These are phyloP conservation scores for Contarinia nasturtii DNA, from an alignment of 1,140 invertebrate genomes.

Conservation along the genomic window DNA sequence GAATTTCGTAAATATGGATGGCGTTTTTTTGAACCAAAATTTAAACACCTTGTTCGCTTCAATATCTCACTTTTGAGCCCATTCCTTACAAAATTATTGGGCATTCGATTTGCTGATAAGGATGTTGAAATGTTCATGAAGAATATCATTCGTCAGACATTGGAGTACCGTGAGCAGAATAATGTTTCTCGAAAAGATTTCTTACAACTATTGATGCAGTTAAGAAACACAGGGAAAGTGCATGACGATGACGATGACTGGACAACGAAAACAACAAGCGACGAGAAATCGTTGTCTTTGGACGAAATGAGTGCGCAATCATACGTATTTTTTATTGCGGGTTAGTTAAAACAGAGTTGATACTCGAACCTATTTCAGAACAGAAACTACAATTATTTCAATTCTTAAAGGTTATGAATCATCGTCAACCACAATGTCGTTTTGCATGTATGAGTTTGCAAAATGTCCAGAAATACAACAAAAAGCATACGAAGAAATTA, in stretches of 20 bases:
- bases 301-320: slow-evolving; percentile 2
- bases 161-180: slow-evolving; percentile 24
- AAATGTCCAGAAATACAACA: slow-evolving; percentile 34
- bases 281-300: not conserved
- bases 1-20: slow-evolving; percentile 7
- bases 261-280: not conserved
- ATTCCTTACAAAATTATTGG: slow-evolving; percentile 9
- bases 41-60: not conserved
- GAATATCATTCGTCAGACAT: slow-evolving; percentile 26
- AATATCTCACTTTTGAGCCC: not conserved
- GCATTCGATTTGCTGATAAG: slow-evolving; percentile 20
- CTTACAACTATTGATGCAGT: slow-evolving; percentile 27
- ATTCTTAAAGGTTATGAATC: slow-evolving; percentile 25
- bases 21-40: not conserved
- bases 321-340: slow-evolving; percentile 1
- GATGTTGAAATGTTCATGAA: slow-evolving; percentile 27
- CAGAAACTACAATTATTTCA: too few relatives aligned
- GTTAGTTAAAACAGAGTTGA: too few relatives aligned
- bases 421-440: slow-evolving; percentile 27
- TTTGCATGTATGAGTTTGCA: slow-evolving; percentile 30
- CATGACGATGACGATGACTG: slow-evolving; percentile 4
- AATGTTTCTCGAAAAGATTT: slow-evolving; percentile 26
- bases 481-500: slow-evolving; percentile 31
- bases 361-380: too few relatives aligned
- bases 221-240: slow-evolving; percentile 19